Evolutionary conservation across 2,797 vertebrate species (phyloP).

Genomic region (Sciurus vulgaris): DNA sequence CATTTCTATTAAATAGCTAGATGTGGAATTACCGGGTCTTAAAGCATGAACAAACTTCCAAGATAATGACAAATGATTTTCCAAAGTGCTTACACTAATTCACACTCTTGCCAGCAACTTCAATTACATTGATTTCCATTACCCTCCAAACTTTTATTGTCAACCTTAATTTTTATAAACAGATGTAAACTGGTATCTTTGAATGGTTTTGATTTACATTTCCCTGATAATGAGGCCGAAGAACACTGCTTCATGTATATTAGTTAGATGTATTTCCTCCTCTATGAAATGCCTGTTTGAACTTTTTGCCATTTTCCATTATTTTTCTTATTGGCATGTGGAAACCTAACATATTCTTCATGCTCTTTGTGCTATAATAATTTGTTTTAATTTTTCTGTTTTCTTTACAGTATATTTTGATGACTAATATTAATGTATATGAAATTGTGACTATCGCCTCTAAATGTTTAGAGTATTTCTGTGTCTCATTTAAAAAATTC

Average conservation of each 20-base stretch:
- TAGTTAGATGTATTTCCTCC: background rate
- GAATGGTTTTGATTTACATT: background rate
- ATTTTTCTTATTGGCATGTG: background rate
- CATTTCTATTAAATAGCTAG: background rate
- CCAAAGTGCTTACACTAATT: background rate
- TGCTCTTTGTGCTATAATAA: conserved; percentile 1
- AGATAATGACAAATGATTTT: background rate
- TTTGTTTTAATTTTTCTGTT: conserved; percentile 2
- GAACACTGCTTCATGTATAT: background rate
- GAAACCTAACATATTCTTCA: conserved; percentile 23
- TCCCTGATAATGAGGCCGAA: background rate
- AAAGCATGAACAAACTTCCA: conserved; percentile 26
- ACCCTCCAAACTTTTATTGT: background rate
- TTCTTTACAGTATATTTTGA: background rate
- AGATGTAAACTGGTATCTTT: background rate
- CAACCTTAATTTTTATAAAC: background rate
- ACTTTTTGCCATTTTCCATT: conserved; percentile 7
- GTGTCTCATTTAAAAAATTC: conserved; percentile 39
- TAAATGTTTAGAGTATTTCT: conserved; percentile 30
- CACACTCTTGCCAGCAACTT: background rate
- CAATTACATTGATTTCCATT: background rate
- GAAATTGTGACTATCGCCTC: background rate
- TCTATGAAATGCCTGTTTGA: background rate
- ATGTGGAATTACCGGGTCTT: background rate
- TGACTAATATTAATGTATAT: conserved; percentile 26